A percentile compares a stretch with the other conserved stretches of the same genome.
Evolutionary conservation across 2,888 invertebrate species (phyloP).

Genomic region (Octodonta nipae): DNA sequence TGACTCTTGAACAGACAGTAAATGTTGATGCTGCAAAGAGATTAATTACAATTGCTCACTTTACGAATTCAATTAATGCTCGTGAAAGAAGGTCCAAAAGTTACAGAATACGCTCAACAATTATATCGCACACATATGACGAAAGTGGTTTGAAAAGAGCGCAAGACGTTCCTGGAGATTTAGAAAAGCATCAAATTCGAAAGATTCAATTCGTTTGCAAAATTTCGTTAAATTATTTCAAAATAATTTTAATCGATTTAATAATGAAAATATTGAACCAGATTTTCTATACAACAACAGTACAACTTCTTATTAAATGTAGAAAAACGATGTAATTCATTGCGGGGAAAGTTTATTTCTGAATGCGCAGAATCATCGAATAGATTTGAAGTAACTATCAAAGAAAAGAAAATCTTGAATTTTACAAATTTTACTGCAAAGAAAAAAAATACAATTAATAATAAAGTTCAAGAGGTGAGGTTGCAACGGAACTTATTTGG

Average conservation of each 20-base stretch:
- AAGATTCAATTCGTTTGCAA: constrained; percentile 5
- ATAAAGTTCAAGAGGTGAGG: constrained; percentile 7
- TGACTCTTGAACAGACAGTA: too few relatives aligned
- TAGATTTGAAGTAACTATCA: constrained; percentile 7
- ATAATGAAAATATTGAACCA: constrained; percentile 1
- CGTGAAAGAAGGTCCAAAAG: too few relatives aligned
- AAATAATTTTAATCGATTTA: constrained; percentile 7
- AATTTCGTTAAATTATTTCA: constrained; percentile 4
- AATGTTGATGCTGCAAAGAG: too few relatives aligned
- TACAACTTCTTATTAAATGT: constrained; percentile 9
- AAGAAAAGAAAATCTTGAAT: constrained; percentile 5
- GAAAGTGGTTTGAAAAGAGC: constrained; percentile 6
- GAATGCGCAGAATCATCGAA: constrained; percentile 3
- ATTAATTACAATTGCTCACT: too few relatives aligned
- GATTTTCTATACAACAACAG: constrained; percentile 7
- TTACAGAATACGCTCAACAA: too few relatives aligned
- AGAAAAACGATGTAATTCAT: constrained; percentile 7
- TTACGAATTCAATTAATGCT: too few relatives aligned
- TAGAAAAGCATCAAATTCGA: constrained; percentile 7
- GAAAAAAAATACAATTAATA: constrained; percentile 3
- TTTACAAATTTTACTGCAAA: constrained; percentile 4
- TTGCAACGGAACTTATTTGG: too few relatives aligned
- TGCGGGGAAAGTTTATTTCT: constrained; percentile 1
- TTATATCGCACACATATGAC: too few relatives aligned
- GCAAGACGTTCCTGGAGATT: constrained; percentile 5